Evolutionary conservation across 1,140 invertebrate genomes (phyloP), one percentile per base, ranked within the genome.

Genomic region (Drosophila saltans): DNA sequence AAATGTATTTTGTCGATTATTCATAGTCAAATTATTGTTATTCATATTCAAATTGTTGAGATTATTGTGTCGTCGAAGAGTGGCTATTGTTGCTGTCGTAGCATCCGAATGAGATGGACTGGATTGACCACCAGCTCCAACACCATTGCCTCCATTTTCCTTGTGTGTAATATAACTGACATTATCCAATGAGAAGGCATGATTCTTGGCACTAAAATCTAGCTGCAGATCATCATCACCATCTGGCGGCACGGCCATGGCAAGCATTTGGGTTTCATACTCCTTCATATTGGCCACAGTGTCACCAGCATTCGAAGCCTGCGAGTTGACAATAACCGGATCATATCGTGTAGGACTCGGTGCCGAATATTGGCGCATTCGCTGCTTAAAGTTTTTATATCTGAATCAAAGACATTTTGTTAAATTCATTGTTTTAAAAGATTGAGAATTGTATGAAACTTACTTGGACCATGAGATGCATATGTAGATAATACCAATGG

Each of bases 401-500:
- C 96, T 96, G 72, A 40, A 92, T 92, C 39, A 10, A 57, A 24
- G 8, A 36, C 16, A 73, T 41, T 7, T 41, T 48, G 24, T 10
- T 75, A 2, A 41, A 9, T 26, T 10, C 3, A 40, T 10, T 57
- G 33, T 0, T 7, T 6, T 36, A 6, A 36, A 36, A 36, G 3
- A 36, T 36, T 7, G 6, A 7, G 2, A 41, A 24, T 57, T 3
- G 5, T 28, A 5, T 1, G 16, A 24, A n/a, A 39, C 93, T 94
- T 92, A 97, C 97, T 96, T 97, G 64, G 97, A 97, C 97, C 97
- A 98, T 0, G 97, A 97, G 48, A 97, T 95, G 89, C 97, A 98
- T 36, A 98, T 97, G 88, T 98, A 98, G 33, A 98, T 95, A 41
- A 98, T 98, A 10, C 97, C 97, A 62, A 96, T 95, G 11, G 96